phyloP scores from a whole-genome alignment of 2,888 invertebrate genomes.

The Iselma pallidipennis region DNA sequence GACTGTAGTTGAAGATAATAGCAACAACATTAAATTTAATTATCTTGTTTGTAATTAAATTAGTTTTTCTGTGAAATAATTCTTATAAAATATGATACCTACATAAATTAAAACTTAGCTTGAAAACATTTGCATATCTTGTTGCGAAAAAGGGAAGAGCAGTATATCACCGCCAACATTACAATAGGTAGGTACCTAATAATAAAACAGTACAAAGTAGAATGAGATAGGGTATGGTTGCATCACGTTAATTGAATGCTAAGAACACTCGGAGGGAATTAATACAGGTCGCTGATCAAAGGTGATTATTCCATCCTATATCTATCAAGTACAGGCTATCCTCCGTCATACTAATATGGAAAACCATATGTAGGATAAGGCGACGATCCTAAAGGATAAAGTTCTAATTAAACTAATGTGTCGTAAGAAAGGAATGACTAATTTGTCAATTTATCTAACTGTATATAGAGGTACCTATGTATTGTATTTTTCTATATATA shows the following conservation, averaged over 20 bases:
- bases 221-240: constrained; percentile 18
- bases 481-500: no score
- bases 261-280: constrained; percentile 31
- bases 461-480: no score
- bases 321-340: constrained; percentile 24
- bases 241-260: constrained; percentile 33
- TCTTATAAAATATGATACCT: no score
- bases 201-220: constrained; percentile 5
- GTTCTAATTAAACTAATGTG: background rate
- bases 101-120: no score
- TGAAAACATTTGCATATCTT: constrained; percentile 20
- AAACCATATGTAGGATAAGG: no score
- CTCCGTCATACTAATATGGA: background rate
- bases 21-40: background rate
- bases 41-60: background rate
- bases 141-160: constrained; percentile 15
- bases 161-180: background rate
- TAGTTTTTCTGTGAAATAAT: no score
- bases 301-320: constrained; percentile 29
- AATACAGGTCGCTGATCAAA: constrained; percentile 31
- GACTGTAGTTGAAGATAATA: background rate
- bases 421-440: no score
- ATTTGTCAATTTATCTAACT: no score
- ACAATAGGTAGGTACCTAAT: no score
- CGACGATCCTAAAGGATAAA: no score